Evolutionary conservation across 2,888 invertebrate species (phyloP).

Genomic region (Hartigia nigra): DNA sequence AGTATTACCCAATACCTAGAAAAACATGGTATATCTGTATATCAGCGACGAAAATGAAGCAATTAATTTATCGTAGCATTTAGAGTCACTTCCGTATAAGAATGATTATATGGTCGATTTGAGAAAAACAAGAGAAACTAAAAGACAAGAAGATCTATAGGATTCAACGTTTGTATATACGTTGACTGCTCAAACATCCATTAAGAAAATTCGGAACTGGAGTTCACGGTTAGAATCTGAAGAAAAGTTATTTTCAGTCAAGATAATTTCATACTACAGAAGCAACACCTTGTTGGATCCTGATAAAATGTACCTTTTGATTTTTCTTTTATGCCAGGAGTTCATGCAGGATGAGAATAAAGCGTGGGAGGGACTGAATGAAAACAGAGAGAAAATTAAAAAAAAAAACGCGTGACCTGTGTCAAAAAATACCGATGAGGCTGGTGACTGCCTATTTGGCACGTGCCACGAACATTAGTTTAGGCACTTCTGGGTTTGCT

Average conservation of each 20-base stretch:
- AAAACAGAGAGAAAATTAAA: background rate
- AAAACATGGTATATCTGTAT: background rate
- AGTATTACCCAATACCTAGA: background rate
- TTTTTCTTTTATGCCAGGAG: background rate
- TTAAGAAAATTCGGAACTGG: background rate
- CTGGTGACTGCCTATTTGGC: conserved; percentile 32
- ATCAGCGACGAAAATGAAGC: background rate
- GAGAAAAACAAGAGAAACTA: background rate
- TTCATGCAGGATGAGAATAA: background rate
- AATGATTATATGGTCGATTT: background rate
- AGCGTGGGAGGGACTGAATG: background rate
- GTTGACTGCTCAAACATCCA: background rate
- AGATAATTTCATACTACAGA: background rate
- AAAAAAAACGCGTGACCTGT: background rate
- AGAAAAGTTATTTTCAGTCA: background rate
- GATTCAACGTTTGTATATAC: background rate
- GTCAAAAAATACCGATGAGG: conserved; percentile 38
- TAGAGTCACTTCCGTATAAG: background rate
- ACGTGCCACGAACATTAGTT: conserved; percentile 20
- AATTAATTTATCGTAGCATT: background rate
- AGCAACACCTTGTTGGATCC: background rate
- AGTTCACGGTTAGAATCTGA: background rate
- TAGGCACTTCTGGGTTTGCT: conserved; percentile 20
- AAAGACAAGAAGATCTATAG: background rate
- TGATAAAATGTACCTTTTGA: background rate